Conservation (phyloP, 2,113 vertebrate genomes). For the Gymnogyps californianus region DNA sequence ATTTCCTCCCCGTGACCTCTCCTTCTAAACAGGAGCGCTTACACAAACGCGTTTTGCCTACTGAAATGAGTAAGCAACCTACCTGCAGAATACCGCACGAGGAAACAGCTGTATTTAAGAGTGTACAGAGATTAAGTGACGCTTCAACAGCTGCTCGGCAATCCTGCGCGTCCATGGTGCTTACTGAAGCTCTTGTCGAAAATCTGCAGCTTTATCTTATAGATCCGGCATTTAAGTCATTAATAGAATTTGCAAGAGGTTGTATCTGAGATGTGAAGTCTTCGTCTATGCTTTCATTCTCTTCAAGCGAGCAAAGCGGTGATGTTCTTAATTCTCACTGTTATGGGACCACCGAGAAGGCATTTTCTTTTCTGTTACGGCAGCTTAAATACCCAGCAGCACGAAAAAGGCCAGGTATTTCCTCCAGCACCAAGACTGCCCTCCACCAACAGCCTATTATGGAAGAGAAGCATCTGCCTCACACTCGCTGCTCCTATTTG, state of each 20-base stretch:
- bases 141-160: neutral
- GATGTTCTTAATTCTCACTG: neutral
- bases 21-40: accelerated
- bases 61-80: accelerated
- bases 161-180: accelerated
- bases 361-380: neutral
- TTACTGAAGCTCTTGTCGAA: neutral
- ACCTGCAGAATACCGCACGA: accelerated
- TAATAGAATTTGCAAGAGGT: too few species aligned
- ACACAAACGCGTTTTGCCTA: accelerated
- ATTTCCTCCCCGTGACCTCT: neutral
- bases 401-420: accelerated
- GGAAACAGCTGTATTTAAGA: too few species aligned
- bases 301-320: neutral
- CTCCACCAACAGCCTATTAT: neutral
- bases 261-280: accelerated
- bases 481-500: accelerated
- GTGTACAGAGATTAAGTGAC: accelerated
- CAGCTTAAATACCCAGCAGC: neutral
- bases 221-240: neutral
- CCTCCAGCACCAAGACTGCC: neutral
- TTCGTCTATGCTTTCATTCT: neutral
- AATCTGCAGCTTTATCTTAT: neutral
- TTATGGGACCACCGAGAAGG: accelerated
- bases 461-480: neutral